Conservation (phyloP, 2,888 invertebrate genomes). For the Lasioglossum lativentre region DNA sequence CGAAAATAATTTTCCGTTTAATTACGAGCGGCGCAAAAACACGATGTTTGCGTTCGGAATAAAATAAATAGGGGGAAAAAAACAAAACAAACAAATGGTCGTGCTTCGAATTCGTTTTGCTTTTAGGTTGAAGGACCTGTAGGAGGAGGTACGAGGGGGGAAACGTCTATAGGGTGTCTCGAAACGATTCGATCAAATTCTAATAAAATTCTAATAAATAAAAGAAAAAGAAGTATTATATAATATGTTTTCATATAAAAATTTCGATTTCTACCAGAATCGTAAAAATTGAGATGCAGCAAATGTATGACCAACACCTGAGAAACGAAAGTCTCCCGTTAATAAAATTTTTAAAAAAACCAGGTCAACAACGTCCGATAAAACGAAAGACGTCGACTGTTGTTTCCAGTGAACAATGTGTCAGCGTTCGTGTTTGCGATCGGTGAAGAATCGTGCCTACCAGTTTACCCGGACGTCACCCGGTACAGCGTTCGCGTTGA, state of each 20-base stretch:
- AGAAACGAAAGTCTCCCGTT: neutral
- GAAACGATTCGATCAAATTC: neutral
- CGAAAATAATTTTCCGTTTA: constrained; percentile 53
- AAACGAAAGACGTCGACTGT: no score
- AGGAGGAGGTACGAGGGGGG: neutral
- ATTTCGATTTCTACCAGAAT: no score
- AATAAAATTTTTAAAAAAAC: no score
- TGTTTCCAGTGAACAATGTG: no score
- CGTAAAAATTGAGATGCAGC: no score
- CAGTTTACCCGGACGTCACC: neutral
- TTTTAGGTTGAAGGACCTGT: constrained; percentile 11
- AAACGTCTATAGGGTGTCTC: neutral
- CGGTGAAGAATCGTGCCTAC: neutral
- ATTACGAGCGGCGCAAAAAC: constrained; percentile 46
- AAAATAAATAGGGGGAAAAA: constrained; percentile 11
- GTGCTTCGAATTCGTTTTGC: constrained; percentile 35
- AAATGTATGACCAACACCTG: neutral
- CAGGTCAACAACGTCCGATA: neutral
- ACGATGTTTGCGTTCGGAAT: constrained; percentile 27
- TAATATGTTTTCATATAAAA: no score
- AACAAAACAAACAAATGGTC: neutral
- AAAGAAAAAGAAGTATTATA: no score
- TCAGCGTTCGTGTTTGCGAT: neutral
- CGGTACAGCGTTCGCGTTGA: constrained; percentile 9
- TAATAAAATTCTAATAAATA: no score